A percentile compares a stretch with the other conserved stretches of the same genome.
Conservation (phyloP, 2,797 vertebrate species). For the Acipenser oxyrinchus region DNA sequence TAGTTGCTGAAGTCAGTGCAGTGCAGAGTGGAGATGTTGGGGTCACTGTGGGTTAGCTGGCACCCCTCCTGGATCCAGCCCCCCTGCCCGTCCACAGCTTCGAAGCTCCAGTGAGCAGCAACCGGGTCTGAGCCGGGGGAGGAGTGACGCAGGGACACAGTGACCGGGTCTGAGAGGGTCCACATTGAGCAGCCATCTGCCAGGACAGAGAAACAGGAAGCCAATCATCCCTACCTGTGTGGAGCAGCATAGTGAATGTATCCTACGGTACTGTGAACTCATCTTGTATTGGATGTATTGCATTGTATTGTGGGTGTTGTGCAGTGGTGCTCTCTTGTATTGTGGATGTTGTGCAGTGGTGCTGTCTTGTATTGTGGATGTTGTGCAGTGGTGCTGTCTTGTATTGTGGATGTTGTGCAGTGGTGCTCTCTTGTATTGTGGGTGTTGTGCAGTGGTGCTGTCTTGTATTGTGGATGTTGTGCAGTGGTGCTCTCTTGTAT, state of each 20-base stretch:
- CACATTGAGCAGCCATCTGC: constrained; percentile 80
- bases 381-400: too few species aligned
- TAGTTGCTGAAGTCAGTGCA: constrained; percentile 84
- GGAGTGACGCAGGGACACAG: constrained; percentile 80
- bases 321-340: too few species aligned
- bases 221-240: too few species aligned
- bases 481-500: too few species aligned
- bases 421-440: too few species aligned
- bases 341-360: too few species aligned
- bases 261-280: neutral
- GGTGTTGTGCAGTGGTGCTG: too few species aligned
- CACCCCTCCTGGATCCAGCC: constrained; percentile 88
- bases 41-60: constrained; percentile 67
- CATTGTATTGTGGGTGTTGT: neutral
- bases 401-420: too few species aligned
- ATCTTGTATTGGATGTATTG: neutral
- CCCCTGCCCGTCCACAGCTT: constrained; percentile 55
- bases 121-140: constrained; percentile 73
- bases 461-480: too few species aligned
- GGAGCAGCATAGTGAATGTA: neutral
- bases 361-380: too few species aligned
- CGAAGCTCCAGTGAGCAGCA: constrained; percentile 84
- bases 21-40: constrained; percentile 75
- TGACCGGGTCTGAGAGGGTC: constrained; percentile 78
- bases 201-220: neutral